Conservation (phyloP, 2,797 vertebrate genomes). For the Bufotes viridis region DNA sequence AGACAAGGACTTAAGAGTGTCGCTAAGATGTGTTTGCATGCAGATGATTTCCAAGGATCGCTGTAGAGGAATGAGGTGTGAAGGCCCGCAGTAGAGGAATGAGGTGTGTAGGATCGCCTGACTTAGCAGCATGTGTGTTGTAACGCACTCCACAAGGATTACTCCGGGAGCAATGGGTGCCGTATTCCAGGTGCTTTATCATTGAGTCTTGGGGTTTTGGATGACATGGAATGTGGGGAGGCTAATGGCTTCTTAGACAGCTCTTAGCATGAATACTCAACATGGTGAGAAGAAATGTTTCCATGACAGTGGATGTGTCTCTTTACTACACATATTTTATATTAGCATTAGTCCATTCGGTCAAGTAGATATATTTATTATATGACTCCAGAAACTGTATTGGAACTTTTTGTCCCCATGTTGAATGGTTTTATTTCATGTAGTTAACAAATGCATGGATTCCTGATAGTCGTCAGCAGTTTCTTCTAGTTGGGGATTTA, state of each 20-base stretch:
- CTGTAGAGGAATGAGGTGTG: slow-evolving; percentile 51
- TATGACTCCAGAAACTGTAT: neutral
- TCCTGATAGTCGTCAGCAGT: neutral
- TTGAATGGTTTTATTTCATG: slow-evolving; percentile 9
- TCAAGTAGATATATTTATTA: slow-evolving; percentile 5
- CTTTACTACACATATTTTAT: neutral
- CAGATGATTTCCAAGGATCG: slow-evolving; percentile 50
- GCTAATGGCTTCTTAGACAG: slow-evolving; percentile 17
- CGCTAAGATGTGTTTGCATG: slow-evolving; percentile 51
- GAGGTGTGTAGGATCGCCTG: slow-evolving; percentile 38
- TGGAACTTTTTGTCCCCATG: slow-evolving; percentile 39
- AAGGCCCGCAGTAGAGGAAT: slow-evolving; percentile 47
- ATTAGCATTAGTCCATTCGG: neutral
- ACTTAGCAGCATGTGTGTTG: slow-evolving; percentile 50
- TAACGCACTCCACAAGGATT: slow-evolving; percentile 23
- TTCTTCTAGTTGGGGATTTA: slow-evolving; percentile 10
- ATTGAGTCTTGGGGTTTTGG: slow-evolving; percentile 27
- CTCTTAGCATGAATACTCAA: slow-evolving; percentile 41
- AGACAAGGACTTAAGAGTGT: slow-evolving; percentile 35
- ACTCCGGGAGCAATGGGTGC: slow-evolving; percentile 21
- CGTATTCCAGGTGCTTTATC: slow-evolving; percentile 36
- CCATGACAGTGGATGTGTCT: neutral
- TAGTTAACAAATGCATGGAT: slow-evolving; percentile 23
- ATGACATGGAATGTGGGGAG: slow-evolving; percentile 21
- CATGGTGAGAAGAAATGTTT: slow-evolving; percentile 36